These are phyloP conservation scores for Lepas anatifera DNA, from an alignment of 2,888 invertebrate genomes.

Conservation along the genomic window DNA sequence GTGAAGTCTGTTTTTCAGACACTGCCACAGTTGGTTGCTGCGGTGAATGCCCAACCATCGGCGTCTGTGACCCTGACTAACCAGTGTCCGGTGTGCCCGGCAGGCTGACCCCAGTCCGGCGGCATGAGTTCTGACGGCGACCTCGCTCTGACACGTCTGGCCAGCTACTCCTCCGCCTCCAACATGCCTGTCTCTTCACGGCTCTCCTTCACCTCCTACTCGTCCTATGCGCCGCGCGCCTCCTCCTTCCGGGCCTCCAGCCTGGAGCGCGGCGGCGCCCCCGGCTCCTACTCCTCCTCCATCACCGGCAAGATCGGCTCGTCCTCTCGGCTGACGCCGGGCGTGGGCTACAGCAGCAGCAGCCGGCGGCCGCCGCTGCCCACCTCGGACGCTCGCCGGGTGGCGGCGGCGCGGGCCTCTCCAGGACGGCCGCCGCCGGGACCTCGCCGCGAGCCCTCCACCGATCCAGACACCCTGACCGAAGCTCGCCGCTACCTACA, in stretches of 20 bases:
- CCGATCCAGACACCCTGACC: background rate
- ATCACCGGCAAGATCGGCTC: background rate
- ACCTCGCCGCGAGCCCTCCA: background rate
- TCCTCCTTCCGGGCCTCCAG: background rate
- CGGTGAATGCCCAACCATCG: too few relatives aligned
- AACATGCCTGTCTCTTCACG: background rate
- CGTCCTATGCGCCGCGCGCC: background rate
- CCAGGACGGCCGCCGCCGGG: background rate
- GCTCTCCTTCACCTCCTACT: background rate
- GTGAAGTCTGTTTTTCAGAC: too few relatives aligned
- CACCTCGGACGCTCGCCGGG: background rate
- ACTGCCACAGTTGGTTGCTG: too few relatives aligned
- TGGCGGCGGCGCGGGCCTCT: background rate
- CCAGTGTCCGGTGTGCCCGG: too few relatives aligned
- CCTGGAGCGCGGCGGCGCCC: slow-evolving; percentile 2
- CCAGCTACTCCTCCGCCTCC: background rate
- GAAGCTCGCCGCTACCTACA: background rate
- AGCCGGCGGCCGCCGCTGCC: background rate
- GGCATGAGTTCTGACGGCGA: background rate
- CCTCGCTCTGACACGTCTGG: background rate
- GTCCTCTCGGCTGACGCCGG: background rate
- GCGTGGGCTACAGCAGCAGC: background rate
- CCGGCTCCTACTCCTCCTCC: background rate
- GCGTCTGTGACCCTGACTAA: too few relatives aligned
- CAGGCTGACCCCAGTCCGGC: background rate